phyloP scores from a whole-genome alignment of 2,113 vertebrate genomes.

The Labeo catla region DNA sequence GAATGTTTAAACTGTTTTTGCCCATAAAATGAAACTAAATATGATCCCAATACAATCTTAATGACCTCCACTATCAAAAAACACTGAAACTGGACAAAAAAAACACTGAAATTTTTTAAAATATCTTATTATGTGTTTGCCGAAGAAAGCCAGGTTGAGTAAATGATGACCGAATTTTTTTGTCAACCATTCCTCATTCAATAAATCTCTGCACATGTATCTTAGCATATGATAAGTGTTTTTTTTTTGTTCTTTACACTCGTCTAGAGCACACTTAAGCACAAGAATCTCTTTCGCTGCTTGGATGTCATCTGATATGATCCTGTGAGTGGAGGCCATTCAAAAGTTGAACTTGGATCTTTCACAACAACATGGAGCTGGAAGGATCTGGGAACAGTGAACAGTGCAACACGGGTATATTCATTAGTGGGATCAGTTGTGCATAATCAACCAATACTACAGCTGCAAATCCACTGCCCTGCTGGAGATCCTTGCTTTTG shows the following conservation, averaged over 20 bases:
- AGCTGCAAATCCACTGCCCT: not conserved
- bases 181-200: not conserved
- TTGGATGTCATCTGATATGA: not conserved
- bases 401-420: constrained; percentile 37
- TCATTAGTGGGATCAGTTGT: constrained; percentile 41
- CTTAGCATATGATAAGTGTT: not conserved
- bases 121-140: not conserved
- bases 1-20: not conserved
- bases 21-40: not conserved
- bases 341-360: constrained; percentile 27
- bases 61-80: no score
- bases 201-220: not conserved
- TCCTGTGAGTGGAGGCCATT: constrained; percentile 8
- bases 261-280: not conserved
- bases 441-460: constrained; percentile 47
- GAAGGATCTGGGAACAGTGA: constrained; percentile 10
- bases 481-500: constrained; percentile 19
- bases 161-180: not conserved
- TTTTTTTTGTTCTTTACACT: not conserved
- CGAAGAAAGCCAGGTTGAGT: not conserved
- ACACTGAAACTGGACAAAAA: no score
- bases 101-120: not conserved
- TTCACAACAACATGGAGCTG: not conserved
- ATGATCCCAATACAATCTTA: no score
- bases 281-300: not conserved